These are phyloP conservation scores for Nematopogon swammerdamellus DNA, from an alignment of 2,888 invertebrate genomes.

Conservation along the genomic window DNA sequence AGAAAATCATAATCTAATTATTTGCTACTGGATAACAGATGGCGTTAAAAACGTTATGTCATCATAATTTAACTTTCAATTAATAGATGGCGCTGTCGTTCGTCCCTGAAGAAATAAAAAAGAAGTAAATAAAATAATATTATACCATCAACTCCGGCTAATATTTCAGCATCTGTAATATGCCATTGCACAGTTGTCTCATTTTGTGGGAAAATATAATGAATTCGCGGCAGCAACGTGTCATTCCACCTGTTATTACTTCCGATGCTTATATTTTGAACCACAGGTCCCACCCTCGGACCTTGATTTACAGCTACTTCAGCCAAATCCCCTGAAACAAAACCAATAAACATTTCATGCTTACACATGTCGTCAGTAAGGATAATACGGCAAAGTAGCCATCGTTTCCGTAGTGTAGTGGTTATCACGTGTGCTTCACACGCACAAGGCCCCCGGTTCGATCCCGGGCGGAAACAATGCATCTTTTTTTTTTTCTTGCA, in stretches of 20 bases:
- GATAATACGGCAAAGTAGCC: too few relatives aligned
- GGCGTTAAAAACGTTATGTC: constrained; percentile 1
- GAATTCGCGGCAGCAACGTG: constrained; percentile 53
- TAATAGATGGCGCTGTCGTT: too few relatives aligned
- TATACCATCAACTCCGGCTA: constrained; percentile 66
- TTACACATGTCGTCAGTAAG: neutral
- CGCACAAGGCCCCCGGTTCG: constrained; percentile 72
- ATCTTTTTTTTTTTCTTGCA: constrained; percentile 5
- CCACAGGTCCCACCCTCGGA: constrained; percentile 35
- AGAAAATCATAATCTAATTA: too few relatives aligned
- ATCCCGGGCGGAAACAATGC: constrained; percentile 65
- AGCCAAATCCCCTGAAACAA: constrained; percentile 60
- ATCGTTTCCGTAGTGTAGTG: constrained; percentile 70
- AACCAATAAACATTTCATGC: too few relatives aligned
- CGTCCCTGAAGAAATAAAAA: neutral
- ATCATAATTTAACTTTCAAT: neutral
- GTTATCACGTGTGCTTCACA: constrained; percentile 80
- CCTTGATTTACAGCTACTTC: constrained; percentile 66
- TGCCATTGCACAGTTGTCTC: constrained; percentile 52
- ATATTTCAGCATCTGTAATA: constrained; percentile 64
- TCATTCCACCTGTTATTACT: constrained; percentile 65
- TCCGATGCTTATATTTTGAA: constrained; percentile 46
- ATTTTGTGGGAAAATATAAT: constrained; percentile 49
- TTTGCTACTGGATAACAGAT: neutral
- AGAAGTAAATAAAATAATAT: neutral